phyloP scores from a whole-genome alignment of 2,113 vertebrate genomes.

The Plecotus auritus region DNA sequence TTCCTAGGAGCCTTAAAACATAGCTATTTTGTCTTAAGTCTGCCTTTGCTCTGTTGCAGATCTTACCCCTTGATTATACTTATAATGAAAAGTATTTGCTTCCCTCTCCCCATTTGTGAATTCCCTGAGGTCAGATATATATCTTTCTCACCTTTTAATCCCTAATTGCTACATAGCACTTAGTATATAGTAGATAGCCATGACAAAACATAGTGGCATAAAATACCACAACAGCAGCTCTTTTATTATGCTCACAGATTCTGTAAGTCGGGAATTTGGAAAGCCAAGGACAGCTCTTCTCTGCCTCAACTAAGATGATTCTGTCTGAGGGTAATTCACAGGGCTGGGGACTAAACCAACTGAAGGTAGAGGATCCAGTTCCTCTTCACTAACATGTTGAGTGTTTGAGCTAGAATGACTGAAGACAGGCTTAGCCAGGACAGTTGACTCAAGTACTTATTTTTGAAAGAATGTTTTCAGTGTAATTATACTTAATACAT shows the following conservation, averaged over 20 bases:
- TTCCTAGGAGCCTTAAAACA: not conserved
- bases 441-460: not conserved
- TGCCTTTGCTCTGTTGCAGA: not conserved
- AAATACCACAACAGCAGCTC: not conserved
- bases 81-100: not conserved
- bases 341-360: not conserved
- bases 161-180: not conserved
- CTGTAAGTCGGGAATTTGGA: not conserved
- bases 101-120: not conserved
- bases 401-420: not conserved
- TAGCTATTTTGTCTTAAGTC: not conserved
- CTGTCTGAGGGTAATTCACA: not conserved
- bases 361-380: not conserved
- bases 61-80: not conserved
- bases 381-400: not conserved
- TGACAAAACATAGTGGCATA: not conserved
- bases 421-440: not conserved
- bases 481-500: not conserved
- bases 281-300: not conserved
- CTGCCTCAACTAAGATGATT: not conserved
- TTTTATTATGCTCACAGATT: not conserved
- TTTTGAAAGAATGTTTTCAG: not conserved
- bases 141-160: conserved; percentile 1
- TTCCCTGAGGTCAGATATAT: conserved; percentile 11
- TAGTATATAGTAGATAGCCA: not conserved